Base-by-base conservation (phyloP, 2,113 vertebrate genomes). In the Meleagris gallopavo region DNA sequence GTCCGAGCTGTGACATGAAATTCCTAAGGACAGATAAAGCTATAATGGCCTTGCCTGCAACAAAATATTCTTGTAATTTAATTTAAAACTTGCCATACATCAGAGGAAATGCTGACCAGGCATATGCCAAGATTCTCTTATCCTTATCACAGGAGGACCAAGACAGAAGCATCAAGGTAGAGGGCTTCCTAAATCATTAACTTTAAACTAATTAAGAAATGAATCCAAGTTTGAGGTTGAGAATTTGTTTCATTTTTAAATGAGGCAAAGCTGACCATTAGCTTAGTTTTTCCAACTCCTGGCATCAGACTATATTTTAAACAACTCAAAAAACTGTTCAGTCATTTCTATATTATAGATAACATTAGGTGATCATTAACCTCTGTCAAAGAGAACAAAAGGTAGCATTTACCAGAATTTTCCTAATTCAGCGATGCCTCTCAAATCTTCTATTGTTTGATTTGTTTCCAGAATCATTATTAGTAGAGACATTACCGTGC, bases 401-500 rank as follows among this genome's bases (percentile, higher is more conserved):
- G 3, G 11, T 38, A 48, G 24, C 45, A 7, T 52, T 86, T 69
- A 69, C 54, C 29, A 69, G 30, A 79, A 15, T 45, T n/a, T 38
- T 1, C 9, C 4, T 89, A 83, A 77, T 11, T 30, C 16, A 83
- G 4, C 55, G 55, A 89, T 34, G 2, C 7, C 6, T n/a, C 25
- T 89, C 32, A 36, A 52, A 60, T 69, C 38, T 29, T 41, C 27
- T 65, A 22, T 58, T 16, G 6, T 38, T 74, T 72, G n/a, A 57
- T 77, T 81, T 83, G 34, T 81, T 92, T 94, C 62, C 78, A 87
- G 70, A 79, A 54, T 38, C 21, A 41, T 75, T 71, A 88, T 79
- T 72, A 84, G 55, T 64, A 87, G 29, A 89, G 10, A 4, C 41
- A 71, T 38, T 38, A 32, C 9, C 54, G 67, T 85, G 46, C 14